Evolutionary conservation across 1,140 invertebrate genomes (phyloP), one percentile per base, ranked within the genome.

Genomic region (Philotrypesis tridentata): DNA sequence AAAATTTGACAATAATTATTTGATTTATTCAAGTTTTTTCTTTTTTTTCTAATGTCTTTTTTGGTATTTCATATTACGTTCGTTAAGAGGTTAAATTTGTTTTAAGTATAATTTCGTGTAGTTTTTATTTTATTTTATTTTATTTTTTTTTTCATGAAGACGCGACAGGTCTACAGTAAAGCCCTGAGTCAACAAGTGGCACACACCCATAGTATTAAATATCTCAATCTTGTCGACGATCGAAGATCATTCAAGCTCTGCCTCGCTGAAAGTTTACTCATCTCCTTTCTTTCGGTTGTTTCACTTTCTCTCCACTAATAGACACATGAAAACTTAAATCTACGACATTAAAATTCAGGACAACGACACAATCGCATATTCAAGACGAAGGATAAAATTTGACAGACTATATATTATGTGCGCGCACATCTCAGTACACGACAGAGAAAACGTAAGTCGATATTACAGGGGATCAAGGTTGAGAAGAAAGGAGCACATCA

Each of bases 1-100:
- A 60, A 73, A 82, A 71, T 82, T 78, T 65, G 67, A 82, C 75
- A 78, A 82, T 82, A 78, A 82, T 82, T 82, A 82, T 82, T 82
- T 73, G 60, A 82, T 82, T 78, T 73, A 78, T 55, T 73, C 60
- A 21, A 82, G 55, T 82, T 72, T 61, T 31, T 75, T 75, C 43
- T 73, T 43, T 74, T 40, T 21, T 63, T 11, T 71, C 43, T 75
- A 61, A 75, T 75, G 61, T 81, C 75, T 76, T 37, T 72, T 61
- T 77, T 75, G 29, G 37, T 75, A 70, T 75, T 75, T 81, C 78
- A 17, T 70, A 81, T 75, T 82, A 76, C 23, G 33, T 61, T 76
- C 72, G 79, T 82, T 82, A 76, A 71, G 73, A 76, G 68, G 67
- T 76, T 77, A 76, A 77, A 82, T 33, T 63, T 71, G 70, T n/a